Evolutionary conservation across 2,113 vertebrate genomes (phyloP).

Genomic region (Aepyceros melampus): DNA sequence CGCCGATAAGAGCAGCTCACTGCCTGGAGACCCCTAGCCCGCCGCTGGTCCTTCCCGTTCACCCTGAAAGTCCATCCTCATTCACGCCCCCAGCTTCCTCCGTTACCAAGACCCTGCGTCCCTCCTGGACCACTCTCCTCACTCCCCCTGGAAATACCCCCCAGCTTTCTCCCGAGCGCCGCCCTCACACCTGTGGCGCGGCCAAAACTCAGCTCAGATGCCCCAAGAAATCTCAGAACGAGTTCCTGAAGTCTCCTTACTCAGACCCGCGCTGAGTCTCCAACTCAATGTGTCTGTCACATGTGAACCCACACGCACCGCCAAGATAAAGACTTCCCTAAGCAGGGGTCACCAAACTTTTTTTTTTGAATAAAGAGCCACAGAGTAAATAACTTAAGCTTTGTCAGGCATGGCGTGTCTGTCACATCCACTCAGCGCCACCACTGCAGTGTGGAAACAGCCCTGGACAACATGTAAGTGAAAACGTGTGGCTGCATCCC

Average conservation of each 20-base stretch:
- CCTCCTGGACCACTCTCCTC: neutral
- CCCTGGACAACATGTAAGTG: neutral
- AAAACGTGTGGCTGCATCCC: neutral
- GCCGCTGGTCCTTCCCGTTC: neutral
- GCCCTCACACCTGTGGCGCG: neutral
- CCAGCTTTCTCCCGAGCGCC: fast-evolving
- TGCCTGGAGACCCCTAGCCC: fast-evolving
- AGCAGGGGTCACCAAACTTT: neutral
- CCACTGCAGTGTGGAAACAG: neutral
- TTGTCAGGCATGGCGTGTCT: too few species aligned
- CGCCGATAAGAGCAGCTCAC: neutral
- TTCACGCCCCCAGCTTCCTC: neutral
- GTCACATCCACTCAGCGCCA: neutral
- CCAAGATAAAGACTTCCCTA: neutral
- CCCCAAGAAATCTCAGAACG: neutral
- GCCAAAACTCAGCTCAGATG: neutral
- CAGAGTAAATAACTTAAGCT: neutral
- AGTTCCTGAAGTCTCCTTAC: neutral
- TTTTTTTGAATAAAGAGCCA: neutral
- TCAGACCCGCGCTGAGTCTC: neutral
- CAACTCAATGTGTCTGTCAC: neutral
- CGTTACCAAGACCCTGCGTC: neutral
- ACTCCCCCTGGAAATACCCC: neutral
- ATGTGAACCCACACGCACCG: neutral
- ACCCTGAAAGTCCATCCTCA: neutral